phyloP scores from a whole-genome alignment of 2,113 vertebrate genomes.

The Microtus oregoni region DNA sequence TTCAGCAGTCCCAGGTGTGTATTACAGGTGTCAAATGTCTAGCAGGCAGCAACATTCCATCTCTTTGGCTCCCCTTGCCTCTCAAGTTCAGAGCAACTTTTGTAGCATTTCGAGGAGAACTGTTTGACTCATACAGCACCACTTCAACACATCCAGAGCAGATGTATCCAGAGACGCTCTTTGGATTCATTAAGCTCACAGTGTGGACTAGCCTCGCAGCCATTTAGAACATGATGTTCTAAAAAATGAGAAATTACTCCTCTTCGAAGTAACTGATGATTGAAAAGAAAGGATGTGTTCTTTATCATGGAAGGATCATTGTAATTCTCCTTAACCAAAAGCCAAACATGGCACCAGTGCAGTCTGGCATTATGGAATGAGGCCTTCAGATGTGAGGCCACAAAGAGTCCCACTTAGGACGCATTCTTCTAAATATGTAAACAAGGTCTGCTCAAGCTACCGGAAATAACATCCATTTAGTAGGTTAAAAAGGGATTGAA shows the following conservation, averaged over 20 bases:
- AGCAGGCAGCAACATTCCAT: not conserved
- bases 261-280: not conserved
- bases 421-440: not conserved
- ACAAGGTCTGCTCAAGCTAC: not conserved
- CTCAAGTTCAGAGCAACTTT: not conserved
- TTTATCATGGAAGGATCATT: not conserved
- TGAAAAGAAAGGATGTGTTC: not conserved
- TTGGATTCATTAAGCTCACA: not conserved
- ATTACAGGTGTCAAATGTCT: not conserved
- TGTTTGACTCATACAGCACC: not conserved
- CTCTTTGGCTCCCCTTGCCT: not conserved
- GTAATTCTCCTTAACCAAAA: not conserved
- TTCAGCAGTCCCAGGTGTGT: not conserved
- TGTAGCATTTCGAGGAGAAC: not conserved
- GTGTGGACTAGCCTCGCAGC: not conserved
- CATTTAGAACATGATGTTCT: not conserved
- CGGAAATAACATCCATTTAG: not conserved
- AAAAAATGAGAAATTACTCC: not conserved
- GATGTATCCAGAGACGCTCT: not conserved
- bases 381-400: not conserved
- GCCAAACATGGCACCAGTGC: not conserved
- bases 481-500: not conserved
- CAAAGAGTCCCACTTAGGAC: not conserved
- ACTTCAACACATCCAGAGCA: not conserved
- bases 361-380: not conserved